Base-by-base conservation (phyloP, 2,113 vertebrate species). In the Cheirogaleus medius region DNA sequence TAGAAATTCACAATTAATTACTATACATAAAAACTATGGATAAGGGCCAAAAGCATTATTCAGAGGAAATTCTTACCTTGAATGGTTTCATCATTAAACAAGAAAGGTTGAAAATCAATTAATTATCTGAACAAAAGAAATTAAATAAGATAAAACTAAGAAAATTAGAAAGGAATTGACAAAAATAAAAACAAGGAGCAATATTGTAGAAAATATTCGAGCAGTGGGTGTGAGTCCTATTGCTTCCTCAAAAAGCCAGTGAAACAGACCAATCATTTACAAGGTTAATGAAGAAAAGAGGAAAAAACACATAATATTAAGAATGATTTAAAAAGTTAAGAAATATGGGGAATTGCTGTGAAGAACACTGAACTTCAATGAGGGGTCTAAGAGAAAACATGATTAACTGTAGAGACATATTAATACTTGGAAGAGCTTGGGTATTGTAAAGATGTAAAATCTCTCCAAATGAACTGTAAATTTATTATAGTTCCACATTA, bases 61-160 rank as follows among this genome's bases (percentile, higher is more conserved):
- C 39, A 91, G 39, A 76, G 94, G 80, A 94, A 94, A 90, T 92
- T 49, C 74, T 87, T 84, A 44, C n/a, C 71, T 60, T 58, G 80
- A 84, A 42, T 87, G 77, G 13, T 73, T 96, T 94, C 56, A 39
- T 78, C 64, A 84, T 63, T 92, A 64, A 90, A 52, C 13, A 78
- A 47, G 27, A 47, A 82, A 68, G 20, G 11, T 90, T 92, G 76
- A 49, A 91, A 95, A n/a, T 94, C 64, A 94, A 76, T 84, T 87
- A 87, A 80, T 13, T 21, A 44, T 84, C 14, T 76, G 27, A 88
- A 44, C 34, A 76, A 76, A 85, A 85, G 83, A 21, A 90, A 78
- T 29, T 64, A 60, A 68, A 63, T 34, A 56, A 63, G n/a, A 64
- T 39, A n/a, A 87, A 47, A 17, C 9, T 29, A 74, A 78, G 15